These are phyloP conservation scores for Morbakka virulenta DNA, from an alignment of 30 jellyfish, hydroid and myxozoan genomes.

Conservation along the genomic window DNA sequence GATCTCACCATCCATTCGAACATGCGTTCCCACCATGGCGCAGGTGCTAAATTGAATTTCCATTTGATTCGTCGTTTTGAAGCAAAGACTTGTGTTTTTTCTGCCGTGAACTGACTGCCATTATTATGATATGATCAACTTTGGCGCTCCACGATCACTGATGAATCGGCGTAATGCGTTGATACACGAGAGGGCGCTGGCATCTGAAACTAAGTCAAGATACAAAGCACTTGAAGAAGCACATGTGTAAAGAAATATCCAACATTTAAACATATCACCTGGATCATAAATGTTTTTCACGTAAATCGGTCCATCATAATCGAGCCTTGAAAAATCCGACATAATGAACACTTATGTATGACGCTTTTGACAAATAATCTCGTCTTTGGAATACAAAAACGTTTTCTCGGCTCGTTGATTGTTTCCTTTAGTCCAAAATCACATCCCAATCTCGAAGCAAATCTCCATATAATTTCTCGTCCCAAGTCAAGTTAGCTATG, in stretches of 20 bases:
- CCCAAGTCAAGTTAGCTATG: neutral
- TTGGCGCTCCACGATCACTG: constrained; percentile 5
- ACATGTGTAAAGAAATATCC: constrained; percentile 18
- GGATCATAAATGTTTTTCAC: too few species aligned
- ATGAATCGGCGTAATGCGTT: constrained; percentile 22
- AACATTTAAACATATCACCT: too few species aligned
- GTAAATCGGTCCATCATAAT: too few species aligned
- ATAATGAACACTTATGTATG: neutral
- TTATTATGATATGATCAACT: neutral
- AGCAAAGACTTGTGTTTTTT: neutral
- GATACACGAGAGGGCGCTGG: neutral
- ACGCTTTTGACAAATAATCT: neutral
- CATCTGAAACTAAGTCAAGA: constrained; percentile 20
- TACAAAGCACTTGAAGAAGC: constrained; percentile 16
- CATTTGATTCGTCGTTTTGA: neutral
- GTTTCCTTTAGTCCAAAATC: too few species aligned
- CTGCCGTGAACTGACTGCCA: neutral
- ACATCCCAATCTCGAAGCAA: neutral
- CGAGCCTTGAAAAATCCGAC: neutral
- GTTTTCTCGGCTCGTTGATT: too few species aligned
- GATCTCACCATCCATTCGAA: neutral
- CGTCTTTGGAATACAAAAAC: too few species aligned
- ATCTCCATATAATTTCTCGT: neutral
- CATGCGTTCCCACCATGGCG: neutral
- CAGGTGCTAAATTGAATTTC: neutral